These are phyloP conservation scores for Synergus laeviventris DNA, from an alignment of 2,888 invertebrate genomes.

Conservation along the genomic window DNA sequence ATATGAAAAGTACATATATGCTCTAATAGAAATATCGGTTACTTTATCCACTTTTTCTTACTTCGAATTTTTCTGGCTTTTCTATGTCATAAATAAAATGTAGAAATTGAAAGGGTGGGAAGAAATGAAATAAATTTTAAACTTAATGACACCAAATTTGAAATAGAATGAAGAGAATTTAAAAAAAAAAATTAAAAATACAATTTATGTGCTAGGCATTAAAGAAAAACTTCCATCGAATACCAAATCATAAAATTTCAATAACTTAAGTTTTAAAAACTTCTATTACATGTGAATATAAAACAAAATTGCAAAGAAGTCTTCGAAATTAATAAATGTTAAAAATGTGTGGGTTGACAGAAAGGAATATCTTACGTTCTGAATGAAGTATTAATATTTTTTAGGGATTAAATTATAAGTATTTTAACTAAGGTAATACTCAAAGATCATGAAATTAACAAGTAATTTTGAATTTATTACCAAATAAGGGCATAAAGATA, in stretches of 20 bases:
- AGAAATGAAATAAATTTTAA: background rate
- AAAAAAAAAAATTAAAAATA: too few species aligned
- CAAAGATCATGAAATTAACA: background rate
- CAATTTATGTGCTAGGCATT: background rate
- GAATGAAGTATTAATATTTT: background rate
- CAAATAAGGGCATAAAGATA: background rate
- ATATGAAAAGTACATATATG: too few species aligned
- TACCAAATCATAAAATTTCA: background rate
- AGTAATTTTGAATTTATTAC: background rate
- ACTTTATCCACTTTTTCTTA: too few species aligned
- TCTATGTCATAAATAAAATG: background rate
- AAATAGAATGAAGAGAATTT: too few species aligned
- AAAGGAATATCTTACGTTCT: background rate
- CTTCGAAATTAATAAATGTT: background rate
- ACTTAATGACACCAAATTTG: background rate
- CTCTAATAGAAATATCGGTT: too few species aligned
- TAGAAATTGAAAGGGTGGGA: background rate
- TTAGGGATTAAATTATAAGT: background rate
- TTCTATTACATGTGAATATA: background rate
- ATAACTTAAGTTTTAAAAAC: background rate
- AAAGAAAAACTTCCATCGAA: background rate
- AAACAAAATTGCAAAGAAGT: background rate
- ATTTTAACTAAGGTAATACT: background rate
- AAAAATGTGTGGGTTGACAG: background rate
- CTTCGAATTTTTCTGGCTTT: too few species aligned